A percentile compares a stretch with the other conserved stretches of the same genome.
phyloP scores from a whole-genome alignment of 1,140 invertebrate genomes.

The Paracyclopina nana region DNA sequence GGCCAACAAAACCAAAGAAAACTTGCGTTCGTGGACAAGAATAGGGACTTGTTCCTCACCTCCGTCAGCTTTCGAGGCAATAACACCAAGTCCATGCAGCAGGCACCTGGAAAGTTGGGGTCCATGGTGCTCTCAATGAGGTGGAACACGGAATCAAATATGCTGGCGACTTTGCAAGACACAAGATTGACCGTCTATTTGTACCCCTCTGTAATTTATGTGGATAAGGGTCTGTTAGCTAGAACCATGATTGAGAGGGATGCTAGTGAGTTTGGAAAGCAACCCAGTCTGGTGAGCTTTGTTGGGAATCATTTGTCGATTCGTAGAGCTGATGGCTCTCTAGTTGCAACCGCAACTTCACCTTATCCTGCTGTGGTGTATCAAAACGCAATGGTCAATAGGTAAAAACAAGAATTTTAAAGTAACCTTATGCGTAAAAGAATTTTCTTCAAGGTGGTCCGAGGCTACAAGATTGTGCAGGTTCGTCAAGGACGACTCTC shows the following conservation, averaged over 20 bases:
- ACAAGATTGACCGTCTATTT: slow-evolving; percentile 62
- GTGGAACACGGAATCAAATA: slow-evolving; percentile 65
- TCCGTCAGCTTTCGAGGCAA: slow-evolving; percentile 40
- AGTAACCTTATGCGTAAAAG: slow-evolving; percentile 25
- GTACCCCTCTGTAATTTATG: slow-evolving; percentile 49
- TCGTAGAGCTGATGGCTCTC: slow-evolving; percentile 43
- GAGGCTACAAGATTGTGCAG: slow-evolving; percentile 40
- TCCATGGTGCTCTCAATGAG: slow-evolving; percentile 49
- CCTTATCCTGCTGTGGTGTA: slow-evolving; percentile 44
- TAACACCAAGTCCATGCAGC: slow-evolving; percentile 16
- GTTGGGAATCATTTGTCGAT: slow-evolving; percentile 54
- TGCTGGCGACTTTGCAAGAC: slow-evolving; percentile 53
- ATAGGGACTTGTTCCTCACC: slow-evolving; percentile 53
- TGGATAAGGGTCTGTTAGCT: slow-evolving; percentile 47
- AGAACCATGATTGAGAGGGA: slow-evolving; percentile 41
- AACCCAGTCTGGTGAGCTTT: slow-evolving; percentile 51
- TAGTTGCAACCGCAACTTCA: slow-evolving; percentile 39
- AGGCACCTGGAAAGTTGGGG: slow-evolving; percentile 16
- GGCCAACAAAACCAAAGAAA: slow-evolving; percentile 37
- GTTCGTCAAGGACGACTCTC: slow-evolving; percentile 40
- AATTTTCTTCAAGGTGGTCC: slow-evolving; percentile 39
- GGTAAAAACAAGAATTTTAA: too few relatives aligned
- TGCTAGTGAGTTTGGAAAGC: slow-evolving; percentile 54
- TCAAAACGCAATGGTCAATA: slow-evolving; percentile 35
- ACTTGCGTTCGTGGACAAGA: slow-evolving; percentile 57